These are phyloP conservation scores for Euclidia mi DNA, from an alignment of 2,888 invertebrate species.

Conservation along the genomic window DNA sequence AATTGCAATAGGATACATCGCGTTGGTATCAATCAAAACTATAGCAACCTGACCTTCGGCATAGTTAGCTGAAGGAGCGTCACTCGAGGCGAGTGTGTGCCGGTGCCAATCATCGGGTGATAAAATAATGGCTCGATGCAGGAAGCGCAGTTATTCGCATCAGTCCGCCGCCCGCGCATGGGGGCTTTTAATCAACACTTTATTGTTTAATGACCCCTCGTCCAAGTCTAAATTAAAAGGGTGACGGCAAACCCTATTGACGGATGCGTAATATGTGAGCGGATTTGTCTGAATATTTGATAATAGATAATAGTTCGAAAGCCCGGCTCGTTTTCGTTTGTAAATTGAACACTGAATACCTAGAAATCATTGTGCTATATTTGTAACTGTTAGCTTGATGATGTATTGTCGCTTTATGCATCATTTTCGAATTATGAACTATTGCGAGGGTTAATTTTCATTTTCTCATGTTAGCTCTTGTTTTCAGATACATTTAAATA, in stretches of 20 bases:
- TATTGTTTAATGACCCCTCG: constrained; percentile 90
- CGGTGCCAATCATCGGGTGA: constrained; percentile 88
- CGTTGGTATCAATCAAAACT: constrained; percentile 19
- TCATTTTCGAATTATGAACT: too few relatives aligned
- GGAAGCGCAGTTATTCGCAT: constrained; percentile 88
- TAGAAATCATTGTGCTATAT: not conserved
- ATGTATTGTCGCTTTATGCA: too few relatives aligned
- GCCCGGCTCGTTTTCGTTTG: constrained; percentile 8
- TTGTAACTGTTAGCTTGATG: too few relatives aligned
- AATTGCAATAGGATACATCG: not conserved
- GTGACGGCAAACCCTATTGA: constrained; percentile 89
- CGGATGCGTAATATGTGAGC: constrained; percentile 84
- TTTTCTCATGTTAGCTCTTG: too few relatives aligned
- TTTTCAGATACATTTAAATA: too few relatives aligned
- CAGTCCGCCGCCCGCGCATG: constrained; percentile 78
- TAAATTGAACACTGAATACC: too few relatives aligned
- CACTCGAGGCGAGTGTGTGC: constrained; percentile 63
- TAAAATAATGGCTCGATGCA: constrained; percentile 87
- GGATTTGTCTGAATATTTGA: constrained; percentile 83
- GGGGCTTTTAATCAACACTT: constrained; percentile 90
- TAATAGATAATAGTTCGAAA: constrained; percentile 74
- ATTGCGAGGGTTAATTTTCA: too few relatives aligned
- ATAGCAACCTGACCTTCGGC: constrained; percentile 41
- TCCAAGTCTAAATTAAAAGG: constrained; percentile 89
- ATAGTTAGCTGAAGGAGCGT: constrained; percentile 47